Evolutionary conservation across 2,797 vertebrate species (phyloP), one percentile per base, ranked within the genome.

Genomic region (Limnodromus scolopaceus): DNA sequence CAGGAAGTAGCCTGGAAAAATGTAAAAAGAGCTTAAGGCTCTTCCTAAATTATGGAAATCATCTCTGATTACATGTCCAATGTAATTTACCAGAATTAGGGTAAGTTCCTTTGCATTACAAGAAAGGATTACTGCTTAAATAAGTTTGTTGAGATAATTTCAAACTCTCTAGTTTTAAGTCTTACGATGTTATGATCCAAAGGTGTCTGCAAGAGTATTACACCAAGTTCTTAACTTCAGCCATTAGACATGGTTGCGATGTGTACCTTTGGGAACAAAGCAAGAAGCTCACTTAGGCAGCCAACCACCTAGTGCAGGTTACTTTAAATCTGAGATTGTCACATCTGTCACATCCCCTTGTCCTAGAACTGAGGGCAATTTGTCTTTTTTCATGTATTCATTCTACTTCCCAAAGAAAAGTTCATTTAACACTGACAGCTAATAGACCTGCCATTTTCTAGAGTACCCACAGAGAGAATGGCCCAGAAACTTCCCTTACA

Each of bases 391-490:
- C 3, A 2, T 15, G 6, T 28, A 38, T 89, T 94, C 36, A 58
- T 72, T 82, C 49, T 46, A 43, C 9, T 78, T 48, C 43, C 16
- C 49, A 64, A 84, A 93, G 15, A 74, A 83, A 83, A 92, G 17
- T 9, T 76, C 24, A 58, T 63, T 69, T 55, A 79, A 89, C 6
- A 39, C 17, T 80, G n/a, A 53, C 13, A 74, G 48, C 23, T 63
- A 63, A 64, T 1, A 89, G 16, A 89, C 7, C 25, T 55, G 32
- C 9, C 54, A 60, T 70, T 32, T 88, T 70, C 54, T 46, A 36
- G 3, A 57, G n/a, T 6, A 80, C 15, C 25, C 51, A 77, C n/a
- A 66, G 11, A 23, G 23, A 85, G 13, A 4, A 41, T 41, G 34
- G 10, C 27, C 28, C 82, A 81, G 76, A 81, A 88, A 76, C 0